These are phyloP conservation scores for Cassiopea andromeda DNA, from an alignment of 30 jellyfish, hydroid and myxozoan genomes.

Conservation along the genomic window DNA sequence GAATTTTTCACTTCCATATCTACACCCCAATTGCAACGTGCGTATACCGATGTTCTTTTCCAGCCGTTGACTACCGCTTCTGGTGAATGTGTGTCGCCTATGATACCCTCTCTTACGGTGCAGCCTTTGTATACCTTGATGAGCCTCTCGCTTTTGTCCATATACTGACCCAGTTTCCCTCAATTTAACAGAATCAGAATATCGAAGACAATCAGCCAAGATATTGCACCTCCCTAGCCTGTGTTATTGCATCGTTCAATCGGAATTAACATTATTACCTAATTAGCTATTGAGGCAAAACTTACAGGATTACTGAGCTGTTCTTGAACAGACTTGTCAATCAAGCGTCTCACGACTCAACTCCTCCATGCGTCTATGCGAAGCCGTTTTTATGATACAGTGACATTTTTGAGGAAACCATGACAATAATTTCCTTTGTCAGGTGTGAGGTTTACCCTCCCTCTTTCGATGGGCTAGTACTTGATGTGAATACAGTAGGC, in stretches of 20 bases:
- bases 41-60: background rate
- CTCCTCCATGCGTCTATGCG: slow-evolving; percentile 28
- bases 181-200: slow-evolving; percentile 12
- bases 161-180: slow-evolving; percentile 42
- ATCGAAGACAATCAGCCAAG: slow-evolving; percentile 23
- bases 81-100: background rate
- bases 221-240: slow-evolving; percentile 74
- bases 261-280: slow-evolving; percentile 51
- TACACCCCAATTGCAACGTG: background rate
- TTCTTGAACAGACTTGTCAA: slow-evolving; percentile 53
- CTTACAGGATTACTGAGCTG: slow-evolving; percentile 44
- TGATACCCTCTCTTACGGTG: slow-evolving; percentile 32
- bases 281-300: slow-evolving; percentile 72
- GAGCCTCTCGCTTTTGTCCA: slow-evolving; percentile 18
- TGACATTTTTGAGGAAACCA: slow-evolving; percentile 56
- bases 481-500: slow-evolving; percentile 63
- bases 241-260: slow-evolving; percentile 50
- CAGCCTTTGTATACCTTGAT: slow-evolving; percentile 7
- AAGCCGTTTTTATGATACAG: slow-evolving; percentile 45
- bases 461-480: slow-evolving; percentile 64
- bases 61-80: background rate
- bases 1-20: slow-evolving; percentile 39
- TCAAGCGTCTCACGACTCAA: slow-evolving; percentile 53
- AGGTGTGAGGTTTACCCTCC: slow-evolving; percentile 81
- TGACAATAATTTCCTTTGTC: slow-evolving; percentile 63